These are phyloP conservation scores for Rhynchophorus ferrugineus DNA, from an alignment of 1,140 invertebrate genomes.

Conservation along the genomic window DNA sequence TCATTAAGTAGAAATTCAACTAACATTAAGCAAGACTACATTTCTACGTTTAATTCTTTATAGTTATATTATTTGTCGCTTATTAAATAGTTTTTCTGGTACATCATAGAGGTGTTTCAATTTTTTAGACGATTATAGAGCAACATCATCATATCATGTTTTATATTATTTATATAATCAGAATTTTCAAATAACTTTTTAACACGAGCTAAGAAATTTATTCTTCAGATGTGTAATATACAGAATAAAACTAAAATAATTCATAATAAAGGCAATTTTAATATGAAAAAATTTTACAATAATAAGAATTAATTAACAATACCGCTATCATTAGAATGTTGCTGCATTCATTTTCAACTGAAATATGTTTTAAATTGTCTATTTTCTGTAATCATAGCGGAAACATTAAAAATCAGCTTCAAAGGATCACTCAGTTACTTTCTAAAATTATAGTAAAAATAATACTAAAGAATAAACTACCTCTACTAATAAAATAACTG, in stretches of 20 bases:
- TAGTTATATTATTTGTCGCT: too few relatives aligned
- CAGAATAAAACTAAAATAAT: too few relatives aligned
- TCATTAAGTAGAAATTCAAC: background rate
- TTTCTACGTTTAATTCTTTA: too few relatives aligned
- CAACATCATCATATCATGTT: too few relatives aligned
- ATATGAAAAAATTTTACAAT: background rate
- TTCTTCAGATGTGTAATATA: too few relatives aligned
- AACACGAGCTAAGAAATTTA: too few relatives aligned
- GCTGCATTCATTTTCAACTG: background rate
- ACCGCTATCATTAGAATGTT: background rate
- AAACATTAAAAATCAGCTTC: background rate
- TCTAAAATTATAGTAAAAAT: background rate
- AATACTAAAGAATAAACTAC: background rate
- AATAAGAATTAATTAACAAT: background rate
- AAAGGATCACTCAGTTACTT: background rate
- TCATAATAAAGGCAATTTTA: too few relatives aligned
- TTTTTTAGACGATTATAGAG: too few relatives aligned
- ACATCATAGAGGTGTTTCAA: too few relatives aligned
- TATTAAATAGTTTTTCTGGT: too few relatives aligned
- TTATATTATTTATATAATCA: too few relatives aligned
- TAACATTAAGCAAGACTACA: background rate
- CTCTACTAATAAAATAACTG: background rate
- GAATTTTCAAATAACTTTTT: too few relatives aligned
- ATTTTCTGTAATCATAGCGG: background rate
- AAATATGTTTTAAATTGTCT: background rate